Base-by-base conservation (phyloP, 2,797 vertebrate genomes). In the Tarsius wallacei region DNA sequence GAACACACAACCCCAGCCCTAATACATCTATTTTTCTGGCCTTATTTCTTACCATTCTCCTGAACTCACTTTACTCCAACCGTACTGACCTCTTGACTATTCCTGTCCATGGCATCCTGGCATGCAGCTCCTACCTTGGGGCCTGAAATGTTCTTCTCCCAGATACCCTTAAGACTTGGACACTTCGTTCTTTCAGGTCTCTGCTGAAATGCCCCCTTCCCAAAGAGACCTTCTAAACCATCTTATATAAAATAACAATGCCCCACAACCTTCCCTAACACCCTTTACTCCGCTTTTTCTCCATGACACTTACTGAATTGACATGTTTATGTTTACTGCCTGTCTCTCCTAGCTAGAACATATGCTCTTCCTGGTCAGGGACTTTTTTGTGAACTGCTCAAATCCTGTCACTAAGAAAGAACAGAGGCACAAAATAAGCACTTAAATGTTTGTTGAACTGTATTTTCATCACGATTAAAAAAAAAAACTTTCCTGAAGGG, bases 171-270 rank as follows among this genome's bases (percentile, higher is more conserved):
- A 68, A 51, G 33, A n/a, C 51, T 93, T 96, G n/a, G 68, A 80
- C 53, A 80, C 47, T 91, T 74, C 57, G 17, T 90, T 64, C 61
- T 71, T 96, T 93, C 55, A 95, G 26, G n/a, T 88, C 31, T 92
- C 47, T 89, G n/a, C 59, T 66, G 36, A 93, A 91, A 91, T 88
- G 49, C 61, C 78, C 93, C 57, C 28, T 91, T 82, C 70, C 83
- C 83, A 71, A 85, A 31, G n/a, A 81, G 70, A 31, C 33, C 57
- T 66, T 74, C 91, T 95, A 90, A 91, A 95, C 19, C 76, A 81
- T 49, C 24, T 78, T 84, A 87, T 13, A 53, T 83, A 78, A 93
- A 93, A 68, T 31, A 89, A 57, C 14, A 93, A 49, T 15, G 16
- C 11, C 36, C 36, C 64, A 76, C 16, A 55, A 85, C 59, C 88